These are phyloP conservation scores for Halictus rubicundus DNA, from an alignment of 1,140 invertebrate genomes.

Conservation along the genomic window DNA sequence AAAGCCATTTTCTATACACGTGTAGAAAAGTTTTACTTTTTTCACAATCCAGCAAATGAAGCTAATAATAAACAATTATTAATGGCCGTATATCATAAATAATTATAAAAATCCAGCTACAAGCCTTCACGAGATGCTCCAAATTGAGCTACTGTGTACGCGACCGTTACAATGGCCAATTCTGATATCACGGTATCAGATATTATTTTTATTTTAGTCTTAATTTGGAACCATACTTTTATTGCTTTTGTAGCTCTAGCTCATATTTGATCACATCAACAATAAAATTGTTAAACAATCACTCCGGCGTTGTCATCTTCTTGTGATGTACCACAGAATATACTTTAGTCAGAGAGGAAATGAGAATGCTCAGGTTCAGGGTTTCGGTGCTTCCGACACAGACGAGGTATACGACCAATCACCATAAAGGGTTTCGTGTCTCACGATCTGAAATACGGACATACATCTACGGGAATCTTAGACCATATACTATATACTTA, in stretches of 20 bases:
- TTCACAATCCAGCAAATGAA: not conserved
- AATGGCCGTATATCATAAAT: not conserved
- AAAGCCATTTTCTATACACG: conserved; percentile 82
- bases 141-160: not conserved
- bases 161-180: not conserved
- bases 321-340: not conserved
- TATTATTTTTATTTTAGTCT: not conserved
- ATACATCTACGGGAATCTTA: too few species aligned
- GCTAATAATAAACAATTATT: not conserved
- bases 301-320: not conserved
- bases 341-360: too few species aligned
- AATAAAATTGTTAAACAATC: not conserved
- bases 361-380: not conserved
- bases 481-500: too few species aligned
- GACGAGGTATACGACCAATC: too few species aligned
- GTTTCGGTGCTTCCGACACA: too few species aligned
- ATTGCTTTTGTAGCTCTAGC: not conserved
- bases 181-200: not conserved
- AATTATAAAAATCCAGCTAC: not conserved
- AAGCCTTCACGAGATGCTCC: not conserved
- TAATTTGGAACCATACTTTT: not conserved
- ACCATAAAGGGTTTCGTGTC: too few species aligned
- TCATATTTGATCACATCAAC: not conserved
- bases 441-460: too few species aligned
- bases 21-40: not conserved